Percentiles rank a stretch among this genome's conserved stretches.
Evolutionary conservation across 1,140 invertebrate species (phyloP).

Genomic region (Dysdera silvatica): DNA sequence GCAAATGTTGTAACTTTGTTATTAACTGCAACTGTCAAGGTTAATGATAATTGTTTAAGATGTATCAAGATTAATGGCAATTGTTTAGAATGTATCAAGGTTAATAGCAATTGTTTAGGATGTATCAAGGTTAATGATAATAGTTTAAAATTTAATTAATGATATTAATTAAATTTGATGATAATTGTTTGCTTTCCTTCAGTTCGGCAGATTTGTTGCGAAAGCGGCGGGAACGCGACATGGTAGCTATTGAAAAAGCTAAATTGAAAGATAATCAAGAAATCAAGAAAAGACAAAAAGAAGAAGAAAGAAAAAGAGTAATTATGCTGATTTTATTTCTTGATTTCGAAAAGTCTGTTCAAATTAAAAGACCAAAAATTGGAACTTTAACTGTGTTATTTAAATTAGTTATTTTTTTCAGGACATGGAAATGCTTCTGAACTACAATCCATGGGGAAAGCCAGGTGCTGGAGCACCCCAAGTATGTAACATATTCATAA

Average conservation of each 20-base stretch:
- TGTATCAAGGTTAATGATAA: too few species aligned
- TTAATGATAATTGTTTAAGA: too few species aligned
- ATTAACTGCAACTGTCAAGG: too few species aligned
- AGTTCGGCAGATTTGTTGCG: constrained; percentile 16
- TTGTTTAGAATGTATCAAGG: too few species aligned
- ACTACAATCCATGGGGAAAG: constrained; percentile 31
- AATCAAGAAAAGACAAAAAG: constrained; percentile 17
- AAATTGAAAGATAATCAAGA: constrained; percentile 18
- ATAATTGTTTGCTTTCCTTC: too few species aligned
- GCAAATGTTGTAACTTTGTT: too few species aligned
- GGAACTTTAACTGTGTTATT: not conserved
- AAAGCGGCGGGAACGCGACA: constrained; percentile 10
- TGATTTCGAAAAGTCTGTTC: not conserved
- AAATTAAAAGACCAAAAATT: not conserved
- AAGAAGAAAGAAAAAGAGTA: constrained; percentile 25
- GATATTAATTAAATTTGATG: too few species aligned
- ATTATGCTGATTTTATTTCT: not conserved
- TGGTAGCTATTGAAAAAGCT: constrained; percentile 20
- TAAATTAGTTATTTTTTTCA: not conserved
- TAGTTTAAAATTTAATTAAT: too few species aligned
- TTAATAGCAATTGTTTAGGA: too few species aligned
- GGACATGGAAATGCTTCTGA: constrained; percentile 29
- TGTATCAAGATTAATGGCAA: too few species aligned
- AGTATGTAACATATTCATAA: constrained; percentile 10
- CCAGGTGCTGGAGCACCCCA: constrained; percentile 30